Evolutionary conservation across 2,113 vertebrate species (phyloP).

Genomic region (Urocynchramus pylzowi): DNA sequence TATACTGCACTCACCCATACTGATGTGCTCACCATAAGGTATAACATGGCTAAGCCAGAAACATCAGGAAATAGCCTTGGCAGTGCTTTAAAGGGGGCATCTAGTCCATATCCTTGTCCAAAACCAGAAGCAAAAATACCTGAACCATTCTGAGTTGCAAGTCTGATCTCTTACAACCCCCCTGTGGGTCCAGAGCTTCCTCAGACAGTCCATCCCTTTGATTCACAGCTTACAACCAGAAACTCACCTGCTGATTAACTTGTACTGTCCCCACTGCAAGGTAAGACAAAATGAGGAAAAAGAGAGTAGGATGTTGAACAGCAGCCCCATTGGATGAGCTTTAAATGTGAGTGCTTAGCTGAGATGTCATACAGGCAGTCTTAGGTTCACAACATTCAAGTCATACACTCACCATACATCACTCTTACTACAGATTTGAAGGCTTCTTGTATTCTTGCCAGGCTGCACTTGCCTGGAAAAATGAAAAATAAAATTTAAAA

Average conservation of each 20-base stretch:
- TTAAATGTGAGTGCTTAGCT: not conserved
- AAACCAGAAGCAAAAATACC: not conserved
- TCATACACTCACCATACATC: not conserved
- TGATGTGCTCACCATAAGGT: not conserved
- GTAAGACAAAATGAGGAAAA: not conserved
- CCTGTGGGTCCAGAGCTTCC: not conserved
- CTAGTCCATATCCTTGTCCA: not conserved
- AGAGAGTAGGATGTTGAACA: not conserved
- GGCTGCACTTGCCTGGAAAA: not conserved
- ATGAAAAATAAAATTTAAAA: not conserved
- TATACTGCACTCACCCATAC: not conserved
- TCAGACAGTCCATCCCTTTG: not conserved
- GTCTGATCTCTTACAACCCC: not conserved
- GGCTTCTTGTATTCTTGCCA: not conserved
- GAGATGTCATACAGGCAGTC: not conserved
- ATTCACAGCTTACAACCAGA: not conserved
- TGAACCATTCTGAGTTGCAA: not conserved
- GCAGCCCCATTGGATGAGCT: not conserved
- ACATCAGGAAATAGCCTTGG: not conserved
- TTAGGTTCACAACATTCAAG: not conserved
- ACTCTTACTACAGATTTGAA: not conserved
- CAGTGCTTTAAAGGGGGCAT: not conserved
- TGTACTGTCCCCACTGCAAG: not conserved
- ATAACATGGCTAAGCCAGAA: not conserved
- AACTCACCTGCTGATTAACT: not conserved